Evolutionary conservation across 2,797 vertebrate genomes (phyloP).

Genomic region (Trichosurus vulpecula): DNA sequence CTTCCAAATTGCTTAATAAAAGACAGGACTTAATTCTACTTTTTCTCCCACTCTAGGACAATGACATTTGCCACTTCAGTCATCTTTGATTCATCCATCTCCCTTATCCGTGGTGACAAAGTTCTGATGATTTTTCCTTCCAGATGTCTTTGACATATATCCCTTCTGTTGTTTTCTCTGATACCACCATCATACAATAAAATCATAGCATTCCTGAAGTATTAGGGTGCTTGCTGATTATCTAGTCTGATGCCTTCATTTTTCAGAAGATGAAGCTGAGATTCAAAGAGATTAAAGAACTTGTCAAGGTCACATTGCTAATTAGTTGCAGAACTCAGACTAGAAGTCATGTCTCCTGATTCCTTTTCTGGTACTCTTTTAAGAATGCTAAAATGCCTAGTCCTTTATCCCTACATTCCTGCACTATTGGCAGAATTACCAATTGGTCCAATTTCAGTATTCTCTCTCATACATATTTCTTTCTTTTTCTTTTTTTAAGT

Average conservation of each 20-base stretch:
- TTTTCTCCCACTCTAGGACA: not conserved
- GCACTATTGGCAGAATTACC: not conserved
- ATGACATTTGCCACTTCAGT: not conserved
- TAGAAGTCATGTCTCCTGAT: not conserved
- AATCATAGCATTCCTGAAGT: not conserved
- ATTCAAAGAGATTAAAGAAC: not conserved
- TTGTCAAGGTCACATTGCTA: not conserved
- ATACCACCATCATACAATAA: not conserved
- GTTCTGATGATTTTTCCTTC: not conserved
- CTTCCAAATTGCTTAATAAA: not conserved
- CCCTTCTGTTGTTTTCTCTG: not conserved
- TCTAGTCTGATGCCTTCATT: not conserved
- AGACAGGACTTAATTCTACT: not conserved
- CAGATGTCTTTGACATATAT: not conserved
- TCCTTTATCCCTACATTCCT: not conserved
- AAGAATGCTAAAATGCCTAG: not conserved
- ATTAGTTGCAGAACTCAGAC: not conserved
- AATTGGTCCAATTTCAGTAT: not conserved
- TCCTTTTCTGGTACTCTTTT: not conserved
- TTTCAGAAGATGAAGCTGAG: not conserved
- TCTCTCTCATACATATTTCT: too few relatives aligned
- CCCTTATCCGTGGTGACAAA: not conserved
- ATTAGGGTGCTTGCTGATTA: not conserved
- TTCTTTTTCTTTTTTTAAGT: too few relatives aligned
- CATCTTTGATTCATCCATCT: not conserved